Evolutionary conservation across 2,113 vertebrate species (phyloP).

Genomic region (Pteruthius melanotis): DNA sequence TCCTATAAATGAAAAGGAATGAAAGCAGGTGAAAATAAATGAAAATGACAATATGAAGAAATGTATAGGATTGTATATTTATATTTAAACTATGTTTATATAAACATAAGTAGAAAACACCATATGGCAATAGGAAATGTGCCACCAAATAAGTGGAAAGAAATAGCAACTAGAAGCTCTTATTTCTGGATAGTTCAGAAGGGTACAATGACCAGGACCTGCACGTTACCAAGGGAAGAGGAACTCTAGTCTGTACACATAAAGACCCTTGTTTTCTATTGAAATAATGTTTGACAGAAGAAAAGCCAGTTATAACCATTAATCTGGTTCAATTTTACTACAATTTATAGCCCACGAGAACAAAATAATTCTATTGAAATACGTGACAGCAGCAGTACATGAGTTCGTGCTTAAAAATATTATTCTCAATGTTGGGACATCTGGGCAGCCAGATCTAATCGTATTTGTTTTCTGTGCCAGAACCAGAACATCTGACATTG

Average conservation of each 20-base stretch:
- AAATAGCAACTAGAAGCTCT: not conserved
- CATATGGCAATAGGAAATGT: not conserved
- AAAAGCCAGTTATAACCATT: not conserved
- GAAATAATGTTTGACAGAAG: constrained; percentile 18
- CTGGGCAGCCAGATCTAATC: constrained; percentile 59
- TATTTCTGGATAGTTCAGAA: not conserved
- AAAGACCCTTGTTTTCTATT: not conserved
- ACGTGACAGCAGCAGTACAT: constrained; percentile 55
- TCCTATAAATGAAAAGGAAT: not conserved
- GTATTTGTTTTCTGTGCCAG: constrained; percentile 53
- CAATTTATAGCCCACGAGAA: constrained; percentile 39
- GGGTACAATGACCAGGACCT: not conserved
- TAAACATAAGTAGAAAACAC: not conserved
- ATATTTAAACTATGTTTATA: not conserved
- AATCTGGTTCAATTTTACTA: constrained; percentile 49
- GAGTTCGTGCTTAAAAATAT: constrained; percentile 59
- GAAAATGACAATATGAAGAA: not conserved
- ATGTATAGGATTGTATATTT: not conserved
- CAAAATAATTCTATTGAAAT: constrained; percentile 44
- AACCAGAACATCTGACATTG: constrained; percentile 36
- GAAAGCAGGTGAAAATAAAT: not conserved
- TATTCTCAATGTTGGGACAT: constrained; percentile 42
- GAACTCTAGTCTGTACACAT: not conserved
- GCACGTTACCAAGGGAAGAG: not conserved
- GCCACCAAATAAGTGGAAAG: not conserved